Evolutionary conservation across 1,140 invertebrate genomes (phyloP).

Genomic region (Lepidurus packardi): DNA sequence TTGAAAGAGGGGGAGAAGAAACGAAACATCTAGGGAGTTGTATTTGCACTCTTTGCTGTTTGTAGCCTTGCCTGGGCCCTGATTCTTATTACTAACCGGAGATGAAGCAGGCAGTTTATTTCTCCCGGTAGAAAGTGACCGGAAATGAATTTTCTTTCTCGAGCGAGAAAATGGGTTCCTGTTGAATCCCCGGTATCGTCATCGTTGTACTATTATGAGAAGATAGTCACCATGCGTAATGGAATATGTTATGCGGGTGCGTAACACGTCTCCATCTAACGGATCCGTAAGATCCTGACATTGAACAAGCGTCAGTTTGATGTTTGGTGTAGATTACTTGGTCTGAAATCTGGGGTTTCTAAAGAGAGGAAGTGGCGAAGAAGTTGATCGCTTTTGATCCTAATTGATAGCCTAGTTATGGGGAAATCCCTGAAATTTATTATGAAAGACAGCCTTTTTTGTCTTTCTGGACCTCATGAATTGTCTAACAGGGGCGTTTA

Average conservation of each 20-base stretch:
- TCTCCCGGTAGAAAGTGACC: neutral
- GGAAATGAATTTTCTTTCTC: neutral
- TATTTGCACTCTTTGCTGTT: neutral
- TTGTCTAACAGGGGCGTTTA: conserved; percentile 18
- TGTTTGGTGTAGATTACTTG: neutral
- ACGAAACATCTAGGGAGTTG: neutral
- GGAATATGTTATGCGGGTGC: neutral
- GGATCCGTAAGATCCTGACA: neutral
- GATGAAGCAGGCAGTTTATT: neutral
- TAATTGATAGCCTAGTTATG: neutral
- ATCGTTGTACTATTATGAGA: neutral
- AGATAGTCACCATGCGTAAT: neutral
- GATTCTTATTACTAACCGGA: neutral
- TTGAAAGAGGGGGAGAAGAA: neutral
- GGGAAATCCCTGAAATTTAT: neutral
- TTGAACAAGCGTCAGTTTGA: neutral
- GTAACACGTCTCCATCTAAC: neutral
- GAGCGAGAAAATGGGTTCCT: neutral
- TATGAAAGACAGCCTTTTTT: neutral
- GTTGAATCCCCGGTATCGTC: neutral
- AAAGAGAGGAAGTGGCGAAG: neutral
- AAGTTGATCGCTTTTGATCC: neutral
- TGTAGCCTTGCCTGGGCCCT: neutral
- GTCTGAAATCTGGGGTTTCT: neutral
- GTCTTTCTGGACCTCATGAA: neutral